Evolutionary conservation across 2,113 vertebrate genomes (phyloP).

Genomic region (Coregonus clupeaformis): DNA sequence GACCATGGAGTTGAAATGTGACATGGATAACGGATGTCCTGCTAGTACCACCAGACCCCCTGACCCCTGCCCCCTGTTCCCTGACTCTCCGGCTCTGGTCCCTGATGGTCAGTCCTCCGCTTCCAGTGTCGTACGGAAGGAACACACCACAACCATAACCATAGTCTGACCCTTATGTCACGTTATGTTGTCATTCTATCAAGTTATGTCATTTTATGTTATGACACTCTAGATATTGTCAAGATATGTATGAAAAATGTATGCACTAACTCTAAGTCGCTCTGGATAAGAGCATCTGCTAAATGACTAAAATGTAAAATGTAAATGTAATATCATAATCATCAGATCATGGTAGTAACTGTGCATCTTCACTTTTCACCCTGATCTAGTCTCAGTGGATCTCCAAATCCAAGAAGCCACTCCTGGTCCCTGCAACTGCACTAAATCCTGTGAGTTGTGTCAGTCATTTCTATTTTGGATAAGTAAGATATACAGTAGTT

Average conservation of each 20-base stretch:
- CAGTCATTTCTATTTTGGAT: no score
- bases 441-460: background rate
- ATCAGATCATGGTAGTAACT: background rate
- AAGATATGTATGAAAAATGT: no score
- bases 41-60: conserved; percentile 35
- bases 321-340: no score
- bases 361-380: conserved; percentile 19
- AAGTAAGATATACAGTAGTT: no score
- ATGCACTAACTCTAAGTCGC: no score
- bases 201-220: background rate
- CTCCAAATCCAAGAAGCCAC: conserved; percentile 68
- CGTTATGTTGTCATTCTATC: background rate
- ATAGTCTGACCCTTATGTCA: background rate
- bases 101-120: conserved; percentile 23
- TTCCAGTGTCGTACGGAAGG: conserved; percentile 31
- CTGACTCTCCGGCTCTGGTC: conserved; percentile 13
- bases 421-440: conserved; percentile 40
- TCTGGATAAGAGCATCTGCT: no score
- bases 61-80: conserved; percentile 5
- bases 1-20: background rate
- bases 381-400: conserved; percentile 3
- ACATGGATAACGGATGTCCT: background rate
- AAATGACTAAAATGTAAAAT: no score
- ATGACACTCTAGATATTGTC: no score
- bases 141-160: background rate